A percentile compares a stretch with the other conserved stretches of the same genome.
Conservation (phyloP, 2,888 invertebrate species). For the Palloptera scutellata region DNA sequence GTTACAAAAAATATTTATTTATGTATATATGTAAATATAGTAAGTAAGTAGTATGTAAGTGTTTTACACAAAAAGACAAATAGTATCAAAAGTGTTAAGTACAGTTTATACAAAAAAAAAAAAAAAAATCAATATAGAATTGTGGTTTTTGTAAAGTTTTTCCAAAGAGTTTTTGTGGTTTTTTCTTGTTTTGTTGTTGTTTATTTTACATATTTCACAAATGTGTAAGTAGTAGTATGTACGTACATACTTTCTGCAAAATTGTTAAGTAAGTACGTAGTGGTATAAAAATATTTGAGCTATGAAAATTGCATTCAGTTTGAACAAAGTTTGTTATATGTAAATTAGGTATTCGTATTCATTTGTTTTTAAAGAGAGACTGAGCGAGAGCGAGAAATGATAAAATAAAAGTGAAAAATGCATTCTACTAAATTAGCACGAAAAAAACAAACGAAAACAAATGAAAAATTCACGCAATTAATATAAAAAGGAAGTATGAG, state of each 20-base stretch:
- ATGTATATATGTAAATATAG: constrained; percentile 32
- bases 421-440: constrained; percentile 2
- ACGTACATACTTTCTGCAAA: neutral
- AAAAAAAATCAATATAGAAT: neutral
- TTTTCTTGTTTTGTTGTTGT: constrained; percentile 19
- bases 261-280: constrained; percentile 25
- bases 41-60: too few species aligned
- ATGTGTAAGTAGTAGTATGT: constrained; percentile 26
- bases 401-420: neutral
- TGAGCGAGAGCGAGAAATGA: neutral
- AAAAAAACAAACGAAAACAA: neutral
- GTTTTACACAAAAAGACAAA: constrained; percentile 50
- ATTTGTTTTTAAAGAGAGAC: neutral
- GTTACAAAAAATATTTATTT: constrained; percentile 38
- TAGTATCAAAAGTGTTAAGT: constrained; percentile 54
- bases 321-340: constrained; percentile 50
- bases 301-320: constrained; percentile 55
- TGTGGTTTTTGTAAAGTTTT: constrained; percentile 12
- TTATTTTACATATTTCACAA: too few species aligned
- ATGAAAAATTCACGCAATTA: neutral
- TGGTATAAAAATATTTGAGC: constrained; percentile 37
- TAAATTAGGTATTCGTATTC: constrained; percentile 15
- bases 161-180: neutral
- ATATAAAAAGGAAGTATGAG: neutral
- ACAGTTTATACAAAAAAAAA: constrained; percentile 25